Base-by-base conservation (phyloP, 1,140 invertebrate species). In the Drosophila fuyamai region DNA sequence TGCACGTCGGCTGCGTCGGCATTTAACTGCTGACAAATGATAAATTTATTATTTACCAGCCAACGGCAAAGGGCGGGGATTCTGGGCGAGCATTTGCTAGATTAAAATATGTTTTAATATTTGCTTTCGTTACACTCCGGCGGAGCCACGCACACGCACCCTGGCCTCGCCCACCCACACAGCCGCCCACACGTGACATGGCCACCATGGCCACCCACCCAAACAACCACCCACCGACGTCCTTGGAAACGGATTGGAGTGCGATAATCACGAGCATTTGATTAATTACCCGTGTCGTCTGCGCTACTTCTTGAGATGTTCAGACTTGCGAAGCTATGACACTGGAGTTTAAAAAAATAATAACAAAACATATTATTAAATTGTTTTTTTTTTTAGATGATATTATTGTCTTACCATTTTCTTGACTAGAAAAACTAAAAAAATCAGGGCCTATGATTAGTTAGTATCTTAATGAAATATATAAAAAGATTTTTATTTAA, bases 31-130 rank as follows among this genome's bases (percentile, higher is more conserved):
- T 89, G 84, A 89, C 84, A 89, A 89, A 89, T 89, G 84, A 89
- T 89, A 89, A 89, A 89, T 89, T 89, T 89, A 89, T 89, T 89
- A 89, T 89, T 89, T 89, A 89, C 80, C 80, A 89, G 54, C 61
- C 61, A 58, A 36, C 66, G 41, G 59, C 57, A 76, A 43, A 46
- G 62, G 29, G 51, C 13, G 29, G 7, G 32, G n/a, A 40, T 46
- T 61, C 13, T 8, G 61, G 29, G 27, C 4, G 41, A 47, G 55
- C 85, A 90, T 89, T 84, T 84, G 81, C 77, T 84, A 89, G 84
- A 89, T 89, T 89, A 89, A 89, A 89, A 89, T 89, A 89, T 90
- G 77, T 89, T 89, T 89, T 81, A 78, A 89, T 89, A 89, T 89
- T 89, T 89, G 84, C 84, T 81, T 80, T 73, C 77, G 79, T 85